Conservation (phyloP, 2,113 vertebrate genomes). For the Cyphomyrus plagiostoma region DNA sequence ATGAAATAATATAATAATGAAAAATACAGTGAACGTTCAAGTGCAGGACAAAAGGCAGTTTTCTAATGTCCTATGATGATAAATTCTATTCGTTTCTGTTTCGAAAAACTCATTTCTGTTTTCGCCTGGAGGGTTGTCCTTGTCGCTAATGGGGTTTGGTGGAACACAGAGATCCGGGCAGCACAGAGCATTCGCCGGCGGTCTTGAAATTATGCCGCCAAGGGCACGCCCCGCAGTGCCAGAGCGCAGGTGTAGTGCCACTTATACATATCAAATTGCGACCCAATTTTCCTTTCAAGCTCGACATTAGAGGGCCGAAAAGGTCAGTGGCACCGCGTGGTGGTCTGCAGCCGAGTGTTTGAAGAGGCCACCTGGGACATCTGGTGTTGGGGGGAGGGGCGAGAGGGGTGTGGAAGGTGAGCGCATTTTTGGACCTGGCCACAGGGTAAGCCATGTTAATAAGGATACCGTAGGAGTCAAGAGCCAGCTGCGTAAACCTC, state of each 20-base stretch:
- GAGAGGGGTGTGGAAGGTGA: slow-evolving; percentile 5
- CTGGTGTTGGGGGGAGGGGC: neutral
- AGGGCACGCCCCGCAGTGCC: neutral
- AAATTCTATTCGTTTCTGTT: neutral
- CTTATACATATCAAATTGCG: neutral
- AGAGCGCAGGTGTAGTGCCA: neutral
- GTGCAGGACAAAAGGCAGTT: neutral
- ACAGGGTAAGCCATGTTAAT: slow-evolving; percentile 42
- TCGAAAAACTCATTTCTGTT: neutral
- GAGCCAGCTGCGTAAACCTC: slow-evolving; percentile 44
- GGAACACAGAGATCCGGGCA: neutral
- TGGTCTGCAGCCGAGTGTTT: slow-evolving; percentile 1
- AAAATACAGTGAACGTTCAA: neutral
- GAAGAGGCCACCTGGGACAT: slow-evolving; percentile 21
- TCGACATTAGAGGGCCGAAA: slow-evolving; percentile 11
- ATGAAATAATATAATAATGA: neutral
- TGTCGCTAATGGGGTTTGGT: slow-evolving; percentile 3
- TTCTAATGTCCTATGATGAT: neutral
- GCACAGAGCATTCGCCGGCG: neutral
- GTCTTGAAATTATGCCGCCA: neutral
- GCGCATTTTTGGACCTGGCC: slow-evolving; percentile 32
- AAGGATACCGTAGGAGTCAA: slow-evolving; percentile 36
- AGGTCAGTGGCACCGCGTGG: neutral
- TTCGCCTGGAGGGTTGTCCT: neutral
- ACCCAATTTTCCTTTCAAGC: slow-evolving; percentile 8